phyloP scores from a whole-genome alignment of 2,113 vertebrate genomes.

The Cervus canadensis region DNA sequence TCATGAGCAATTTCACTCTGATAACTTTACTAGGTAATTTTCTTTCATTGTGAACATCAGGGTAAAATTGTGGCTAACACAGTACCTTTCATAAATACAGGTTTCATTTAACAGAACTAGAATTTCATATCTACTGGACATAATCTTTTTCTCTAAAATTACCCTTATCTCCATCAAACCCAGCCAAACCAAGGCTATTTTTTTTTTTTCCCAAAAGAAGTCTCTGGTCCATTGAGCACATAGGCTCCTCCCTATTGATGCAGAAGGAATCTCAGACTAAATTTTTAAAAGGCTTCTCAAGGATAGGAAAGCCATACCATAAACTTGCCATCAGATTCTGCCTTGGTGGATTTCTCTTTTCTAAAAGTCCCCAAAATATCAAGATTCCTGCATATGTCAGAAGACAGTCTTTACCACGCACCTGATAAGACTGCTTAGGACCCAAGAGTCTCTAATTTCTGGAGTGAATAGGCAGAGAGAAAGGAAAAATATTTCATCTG shows the following conservation, averaged over 20 bases:
- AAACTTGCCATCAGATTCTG: background rate
- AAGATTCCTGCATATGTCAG: background rate
- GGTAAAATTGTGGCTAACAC: background rate
- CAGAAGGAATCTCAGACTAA: background rate
- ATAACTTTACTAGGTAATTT: background rate
- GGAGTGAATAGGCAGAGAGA: background rate
- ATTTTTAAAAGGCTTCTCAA: background rate
- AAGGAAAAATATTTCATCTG: background rate
- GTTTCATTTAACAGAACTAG: background rate
- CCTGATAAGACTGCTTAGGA: background rate
- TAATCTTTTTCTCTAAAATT: background rate
- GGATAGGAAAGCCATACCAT: background rate
- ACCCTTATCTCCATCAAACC: background rate
- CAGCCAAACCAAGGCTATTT: background rate
- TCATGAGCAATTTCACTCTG: background rate
- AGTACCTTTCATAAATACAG: background rate
- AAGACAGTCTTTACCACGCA: background rate
- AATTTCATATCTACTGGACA: background rate
- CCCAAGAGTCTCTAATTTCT: background rate
- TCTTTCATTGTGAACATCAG: background rate
- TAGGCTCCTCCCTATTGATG: background rate
- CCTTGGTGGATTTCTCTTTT: background rate
- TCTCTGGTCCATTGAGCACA: background rate
- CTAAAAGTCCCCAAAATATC: background rate
- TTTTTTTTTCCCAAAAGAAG: background rate